Evolutionary conservation across 2,888 invertebrate genomes (phyloP).

Genomic region (Oscheius myriophilus): DNA sequence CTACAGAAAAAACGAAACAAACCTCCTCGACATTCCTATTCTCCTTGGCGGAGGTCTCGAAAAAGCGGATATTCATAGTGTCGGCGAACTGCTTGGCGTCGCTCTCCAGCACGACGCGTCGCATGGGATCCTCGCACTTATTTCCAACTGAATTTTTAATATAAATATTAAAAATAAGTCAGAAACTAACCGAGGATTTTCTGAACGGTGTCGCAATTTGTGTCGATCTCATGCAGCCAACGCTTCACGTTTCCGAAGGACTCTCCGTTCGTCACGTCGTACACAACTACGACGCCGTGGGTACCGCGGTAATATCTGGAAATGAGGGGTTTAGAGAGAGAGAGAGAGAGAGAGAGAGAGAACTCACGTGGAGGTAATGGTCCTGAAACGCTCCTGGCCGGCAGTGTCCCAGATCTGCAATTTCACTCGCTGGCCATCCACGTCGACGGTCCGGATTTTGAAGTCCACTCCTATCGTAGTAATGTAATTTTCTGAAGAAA

Average conservation of each 20-base stretch:
- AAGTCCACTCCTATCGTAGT: conserved; percentile 99
- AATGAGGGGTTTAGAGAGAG: conserved; percentile 14
- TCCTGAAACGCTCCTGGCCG: conserved; percentile 94
- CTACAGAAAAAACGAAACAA: conserved; percentile 70
- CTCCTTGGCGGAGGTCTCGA: conserved; percentile 98
- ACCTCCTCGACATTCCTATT: conserved; percentile 99
- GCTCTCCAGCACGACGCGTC: conserved; percentile 94
- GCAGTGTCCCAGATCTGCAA: conserved; percentile 81
- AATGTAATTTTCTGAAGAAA: conserved; percentile 78
- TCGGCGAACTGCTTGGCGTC: conserved; percentile 96
- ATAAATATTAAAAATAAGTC: neutral
- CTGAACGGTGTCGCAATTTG: conserved; percentile 88
- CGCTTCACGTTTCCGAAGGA: conserved; percentile 98
- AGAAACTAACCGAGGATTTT: conserved; percentile 60
- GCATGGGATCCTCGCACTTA: conserved; percentile 92
- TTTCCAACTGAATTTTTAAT: conserved; percentile 80
- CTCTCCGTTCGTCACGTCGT: conserved; percentile 98
- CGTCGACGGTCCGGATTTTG: conserved; percentile 90
- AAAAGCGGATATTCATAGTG: conserved; percentile 94
- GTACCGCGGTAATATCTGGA: conserved; percentile 92
- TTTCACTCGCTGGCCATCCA: conserved; percentile 74
- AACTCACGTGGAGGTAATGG: conserved; percentile 91
- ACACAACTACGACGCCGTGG: conserved; percentile 98
- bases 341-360: conserved; percentile 7
- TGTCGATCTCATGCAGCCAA: conserved; percentile 98